Evolutionary conservation across 2,113 vertebrate genomes (phyloP).

Genomic region (Vulpes vulpes): DNA sequence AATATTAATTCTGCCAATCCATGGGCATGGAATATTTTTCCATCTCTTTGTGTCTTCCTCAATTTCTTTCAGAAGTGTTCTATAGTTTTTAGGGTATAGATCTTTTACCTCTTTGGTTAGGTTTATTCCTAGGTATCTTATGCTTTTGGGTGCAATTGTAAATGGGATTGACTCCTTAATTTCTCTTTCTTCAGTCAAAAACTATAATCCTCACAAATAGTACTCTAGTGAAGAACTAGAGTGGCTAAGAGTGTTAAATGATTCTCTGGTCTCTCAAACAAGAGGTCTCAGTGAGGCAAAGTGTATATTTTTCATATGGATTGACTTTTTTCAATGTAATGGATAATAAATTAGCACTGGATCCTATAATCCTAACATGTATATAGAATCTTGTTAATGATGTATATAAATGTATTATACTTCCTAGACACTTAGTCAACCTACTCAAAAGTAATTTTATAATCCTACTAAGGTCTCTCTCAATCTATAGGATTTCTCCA

Average conservation of each 20-base stretch:
- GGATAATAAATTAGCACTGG: neutral
- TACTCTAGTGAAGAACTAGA: neutral
- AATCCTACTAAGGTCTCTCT: neutral
- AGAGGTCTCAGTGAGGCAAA: neutral
- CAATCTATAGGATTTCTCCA: neutral
- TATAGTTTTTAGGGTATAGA: too few species aligned
- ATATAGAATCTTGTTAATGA: neutral
- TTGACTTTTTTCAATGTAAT: slow-evolving; percentile 9
- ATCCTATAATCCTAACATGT: neutral
- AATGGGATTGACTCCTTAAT: too few species aligned
- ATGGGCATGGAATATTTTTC: too few species aligned
- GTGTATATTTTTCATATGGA: neutral
- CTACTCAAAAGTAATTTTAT: slow-evolving; percentile 32
- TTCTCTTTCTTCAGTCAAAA: neutral
- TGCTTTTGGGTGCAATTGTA: too few species aligned
- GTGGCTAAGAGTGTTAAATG: neutral
- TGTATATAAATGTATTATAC: neutral
- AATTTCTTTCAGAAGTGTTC: too few species aligned
- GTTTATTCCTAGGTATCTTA: too few species aligned
- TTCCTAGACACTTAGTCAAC: neutral
- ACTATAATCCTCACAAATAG: neutral
- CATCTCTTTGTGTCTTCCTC: too few species aligned
- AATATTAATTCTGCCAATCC: too few species aligned
- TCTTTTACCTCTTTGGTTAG: too few species aligned
- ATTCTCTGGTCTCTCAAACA: neutral